Base-by-base conservation (phyloP, 2,888 invertebrate species). In the Torymus tubicola region DNA sequence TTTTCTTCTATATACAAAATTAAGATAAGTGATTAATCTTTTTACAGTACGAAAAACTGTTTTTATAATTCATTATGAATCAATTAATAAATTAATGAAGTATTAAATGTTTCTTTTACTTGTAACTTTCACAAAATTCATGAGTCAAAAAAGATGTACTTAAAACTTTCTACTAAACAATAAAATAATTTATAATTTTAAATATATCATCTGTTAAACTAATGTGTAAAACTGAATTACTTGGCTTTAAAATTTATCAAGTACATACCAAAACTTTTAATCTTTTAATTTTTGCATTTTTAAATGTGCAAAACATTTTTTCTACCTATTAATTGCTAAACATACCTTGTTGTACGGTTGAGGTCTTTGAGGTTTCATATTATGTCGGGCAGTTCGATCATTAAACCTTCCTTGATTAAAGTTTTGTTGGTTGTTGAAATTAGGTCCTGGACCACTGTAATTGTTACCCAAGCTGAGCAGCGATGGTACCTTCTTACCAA, bases 301-400 rank as follows among this genome's bases (percentile, higher is more conserved):
- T 14, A 31, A 64, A 42, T 53, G 10, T 50, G 50, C 1, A 31
- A 58, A 65, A 74, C 18, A 60, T 52, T 14, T 68, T 55, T 70
- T 55, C 18, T 57, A 64, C 11, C 4, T 12, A 53, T 16, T 64
- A 75, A 61, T 57, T 14, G 60, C 52, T 11, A 55, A 61, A 78
- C 85, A 83, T 90, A 90, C 90, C 89, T 90, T 90, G 68, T 88
- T 90, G 78, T 90, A 91, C 0, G 90, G 90, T 78, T 90, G 90
- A 11, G 87, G 82, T 14, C 91, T 88, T 14, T 90, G 89, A 79
- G 87, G 90, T 83, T 90, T 90, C 84, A 88, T 85, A 0, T 86
- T 85, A 64, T 88, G 87, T 16, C 90, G 86, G 75, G 85, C 2
- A 74, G 85, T 83, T 55, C 90, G 86, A 82, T 91, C 90, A 78